Percentiles rank a stretch among this genome's conserved stretches.
phyloP scores from a whole-genome alignment of 1,140 invertebrate genomes.

The Magallana gigas region DNA sequence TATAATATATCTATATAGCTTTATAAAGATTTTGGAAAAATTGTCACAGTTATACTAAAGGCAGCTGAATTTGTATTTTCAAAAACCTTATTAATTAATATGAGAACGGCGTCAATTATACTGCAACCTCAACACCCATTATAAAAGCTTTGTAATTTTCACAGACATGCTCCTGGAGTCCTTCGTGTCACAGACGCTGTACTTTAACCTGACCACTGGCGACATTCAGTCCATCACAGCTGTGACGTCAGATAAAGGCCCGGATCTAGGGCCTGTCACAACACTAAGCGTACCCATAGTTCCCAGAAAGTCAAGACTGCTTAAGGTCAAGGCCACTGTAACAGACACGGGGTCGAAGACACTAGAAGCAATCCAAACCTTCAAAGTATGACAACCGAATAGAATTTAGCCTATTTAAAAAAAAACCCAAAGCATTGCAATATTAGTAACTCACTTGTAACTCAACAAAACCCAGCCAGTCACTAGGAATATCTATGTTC shows the following conservation, averaged over 20 bases:
- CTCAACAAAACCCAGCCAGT: too few species aligned
- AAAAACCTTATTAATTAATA: too few species aligned
- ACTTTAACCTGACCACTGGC: conserved; percentile 55
- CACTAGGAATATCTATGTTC: too few species aligned
- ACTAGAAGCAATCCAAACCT: neutral
- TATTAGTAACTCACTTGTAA: too few species aligned
- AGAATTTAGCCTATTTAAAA: too few species aligned
- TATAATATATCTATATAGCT: too few species aligned
- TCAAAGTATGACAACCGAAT: neutral
- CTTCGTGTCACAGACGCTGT: conserved; percentile 42
- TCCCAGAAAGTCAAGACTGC: conserved; percentile 39
- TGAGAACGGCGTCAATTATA: too few species aligned
- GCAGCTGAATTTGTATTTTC: too few species aligned
- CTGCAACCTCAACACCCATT: too few species aligned
- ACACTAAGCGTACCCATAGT: conserved; percentile 7
- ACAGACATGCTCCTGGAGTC: conserved; percentile 53
- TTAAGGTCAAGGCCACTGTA: conserved; percentile 44
- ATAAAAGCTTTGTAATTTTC: neutral
- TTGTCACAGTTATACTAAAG: too few species aligned
- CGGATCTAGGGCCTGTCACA: conserved; percentile 36
- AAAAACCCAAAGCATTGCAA: too few species aligned
- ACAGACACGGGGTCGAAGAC: conserved; percentile 32
- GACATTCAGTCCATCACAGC: conserved; percentile 37
- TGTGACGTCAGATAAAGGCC: conserved; percentile 39
- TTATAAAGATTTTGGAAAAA: too few species aligned